Conservation (phyloP, 1,140 invertebrate genomes). For the Medauroidea extradentata region DNA sequence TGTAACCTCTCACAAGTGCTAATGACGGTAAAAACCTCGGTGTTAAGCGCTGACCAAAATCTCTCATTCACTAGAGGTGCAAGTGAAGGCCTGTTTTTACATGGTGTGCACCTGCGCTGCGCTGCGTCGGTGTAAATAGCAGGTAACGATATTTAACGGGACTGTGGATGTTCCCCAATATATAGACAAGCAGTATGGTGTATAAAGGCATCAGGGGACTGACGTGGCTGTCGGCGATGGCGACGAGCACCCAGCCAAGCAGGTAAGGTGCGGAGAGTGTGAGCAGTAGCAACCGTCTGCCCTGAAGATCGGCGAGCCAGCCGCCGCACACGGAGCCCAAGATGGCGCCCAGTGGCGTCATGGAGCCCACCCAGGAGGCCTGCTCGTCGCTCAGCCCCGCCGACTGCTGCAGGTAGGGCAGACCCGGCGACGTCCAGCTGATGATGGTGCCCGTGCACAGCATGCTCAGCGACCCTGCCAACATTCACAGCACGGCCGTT, state of each 20-base stretch:
- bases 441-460: conserved; percentile 44
- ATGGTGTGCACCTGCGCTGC: too few relatives aligned
- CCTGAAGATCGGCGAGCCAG: conserved; percentile 57
- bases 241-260: conserved; percentile 57
- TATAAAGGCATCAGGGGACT: too few relatives aligned
- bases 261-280: conserved; percentile 53
- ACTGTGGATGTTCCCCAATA: too few relatives aligned
- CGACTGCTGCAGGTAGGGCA: conserved; percentile 32
- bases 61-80: too few relatives aligned
- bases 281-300: conserved; percentile 57
- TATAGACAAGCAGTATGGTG: too few relatives aligned
- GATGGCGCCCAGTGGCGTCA: conserved; percentile 51
- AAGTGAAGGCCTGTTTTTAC: too few relatives aligned
- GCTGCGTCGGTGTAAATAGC: too few relatives aligned
- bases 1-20: too few relatives aligned
- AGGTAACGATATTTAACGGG: too few relatives aligned
- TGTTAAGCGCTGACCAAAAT: too few relatives aligned
- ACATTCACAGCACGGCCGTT: too few relatives aligned
- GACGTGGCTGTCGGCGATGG: conserved; percentile 28
- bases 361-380: conserved; percentile 51
- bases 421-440: conserved; percentile 53
- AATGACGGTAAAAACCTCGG: too few relatives aligned
- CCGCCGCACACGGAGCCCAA: conserved; percentile 51
- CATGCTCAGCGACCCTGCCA: conserved; percentile 1
- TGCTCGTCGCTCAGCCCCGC: conserved; percentile 27